Conservation (phyloP, 2,888 invertebrate species). For the Idaea aversata region DNA sequence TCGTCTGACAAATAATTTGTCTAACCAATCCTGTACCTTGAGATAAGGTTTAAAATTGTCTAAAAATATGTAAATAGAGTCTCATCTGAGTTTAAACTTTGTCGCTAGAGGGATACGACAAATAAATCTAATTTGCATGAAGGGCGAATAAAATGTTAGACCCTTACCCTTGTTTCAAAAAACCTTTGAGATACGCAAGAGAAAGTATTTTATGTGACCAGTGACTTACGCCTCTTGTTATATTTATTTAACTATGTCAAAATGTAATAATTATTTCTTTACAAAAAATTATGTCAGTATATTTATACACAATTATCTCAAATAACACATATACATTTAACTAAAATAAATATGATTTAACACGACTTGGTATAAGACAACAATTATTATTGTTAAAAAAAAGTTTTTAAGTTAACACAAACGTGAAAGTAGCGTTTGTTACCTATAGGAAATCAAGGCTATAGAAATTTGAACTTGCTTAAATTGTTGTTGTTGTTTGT, state of each 20-base stretch:
- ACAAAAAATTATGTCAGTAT: not conserved
- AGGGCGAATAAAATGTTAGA: conserved; percentile 19
- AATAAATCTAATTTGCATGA: conserved; percentile 18
- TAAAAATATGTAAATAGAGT: not conserved
- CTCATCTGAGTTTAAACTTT: conserved; percentile 9
- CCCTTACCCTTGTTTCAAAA: conserved; percentile 12
- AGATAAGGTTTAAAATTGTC: conserved; percentile 7
- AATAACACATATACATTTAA: no score
- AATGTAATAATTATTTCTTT: not conserved
- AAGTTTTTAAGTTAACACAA: no score
- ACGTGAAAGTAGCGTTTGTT: no score
- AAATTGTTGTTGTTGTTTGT: not conserved
- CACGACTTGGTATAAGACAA: no score
- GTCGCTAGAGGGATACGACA: conserved; percentile 2
- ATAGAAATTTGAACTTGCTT: no score
- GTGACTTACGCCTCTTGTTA: not conserved
- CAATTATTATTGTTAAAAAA: no score
- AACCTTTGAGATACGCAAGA: not conserved
- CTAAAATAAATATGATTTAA: no score
- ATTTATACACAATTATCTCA: no score
- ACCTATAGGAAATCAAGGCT: no score
- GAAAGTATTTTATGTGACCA: not conserved
- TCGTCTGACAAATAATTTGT: no score
- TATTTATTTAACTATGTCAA: no score
- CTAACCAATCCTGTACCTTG: no score